phyloP scores from a whole-genome alignment of 2,797 vertebrate species.

The Eptatretus atami region DNA sequence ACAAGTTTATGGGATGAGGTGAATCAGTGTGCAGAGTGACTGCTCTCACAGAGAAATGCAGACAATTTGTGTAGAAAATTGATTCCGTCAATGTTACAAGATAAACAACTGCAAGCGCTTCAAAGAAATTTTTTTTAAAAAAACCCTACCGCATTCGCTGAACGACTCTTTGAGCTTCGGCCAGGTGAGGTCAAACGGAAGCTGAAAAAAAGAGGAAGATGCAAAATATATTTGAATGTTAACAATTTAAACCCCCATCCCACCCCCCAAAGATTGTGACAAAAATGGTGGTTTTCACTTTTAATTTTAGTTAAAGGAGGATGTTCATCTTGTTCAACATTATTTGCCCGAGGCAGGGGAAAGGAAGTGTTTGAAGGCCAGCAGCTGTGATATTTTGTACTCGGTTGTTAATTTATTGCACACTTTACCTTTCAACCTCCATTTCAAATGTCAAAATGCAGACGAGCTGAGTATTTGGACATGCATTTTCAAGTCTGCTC shows the following conservation, averaged over 20 bases:
- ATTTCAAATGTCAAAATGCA: too few relatives aligned
- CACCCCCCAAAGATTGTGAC: neutral
- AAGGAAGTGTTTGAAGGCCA: constrained; percentile 7
- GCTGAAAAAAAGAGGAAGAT: constrained; percentile 26
- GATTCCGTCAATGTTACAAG: neutral
- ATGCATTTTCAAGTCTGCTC: too few relatives aligned
- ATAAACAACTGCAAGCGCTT: neutral
- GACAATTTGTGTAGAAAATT: too few relatives aligned
- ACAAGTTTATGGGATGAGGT: too few relatives aligned
- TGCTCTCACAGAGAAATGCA: too few relatives aligned
- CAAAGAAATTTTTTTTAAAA: neutral
- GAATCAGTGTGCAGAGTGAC: too few relatives aligned
- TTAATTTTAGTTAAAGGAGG: neutral
- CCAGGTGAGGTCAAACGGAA: constrained; percentile 90
- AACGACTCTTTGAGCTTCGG: constrained; percentile 97
- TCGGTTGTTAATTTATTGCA: too few relatives aligned
- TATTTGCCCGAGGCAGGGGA: constrained; percentile 10
- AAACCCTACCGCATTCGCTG: constrained; percentile 52
- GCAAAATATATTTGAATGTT: neutral
- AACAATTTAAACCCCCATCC: too few relatives aligned
- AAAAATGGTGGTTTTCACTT: constrained; percentile 3
- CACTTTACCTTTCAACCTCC: too few relatives aligned
- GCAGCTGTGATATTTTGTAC: too few relatives aligned
- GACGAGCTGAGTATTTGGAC: too few relatives aligned
- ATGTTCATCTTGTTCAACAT: neutral